Base-by-base conservation (phyloP, 2,797 vertebrate species). In the Salmo trutta region DNA sequence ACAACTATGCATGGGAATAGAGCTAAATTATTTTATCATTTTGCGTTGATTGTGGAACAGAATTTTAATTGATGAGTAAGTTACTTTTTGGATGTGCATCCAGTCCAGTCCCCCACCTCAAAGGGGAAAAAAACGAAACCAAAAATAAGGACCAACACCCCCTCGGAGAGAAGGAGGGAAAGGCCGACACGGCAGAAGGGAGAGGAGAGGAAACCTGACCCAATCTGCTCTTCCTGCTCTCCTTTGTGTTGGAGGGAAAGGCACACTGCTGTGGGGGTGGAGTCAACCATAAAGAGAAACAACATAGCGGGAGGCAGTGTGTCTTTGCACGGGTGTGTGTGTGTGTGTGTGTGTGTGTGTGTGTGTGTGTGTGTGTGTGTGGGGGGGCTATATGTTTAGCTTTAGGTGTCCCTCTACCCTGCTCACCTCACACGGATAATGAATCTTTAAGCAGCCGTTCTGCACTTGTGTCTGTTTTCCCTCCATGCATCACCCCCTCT, bases 381-480 rank as follows among this genome's bases (percentile, higher is more conserved):
- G n/a, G n/a, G n/a, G n/a, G 33, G 36, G 36, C 72, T 77, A 79
- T 77, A 76, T 68, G 76, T 76, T 36, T 64, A 53, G 51, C 27
- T n/a, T 8, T 51, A 16, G 27, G 36, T 24, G 51, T 70, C 64
- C 75, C 56, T 62, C 56, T 66, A 24, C 53, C 85, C 74, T 74
- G 67, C 68, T 74, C 67, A 74, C 77, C 78, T 83, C 67, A 51
- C 77, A 74, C 79, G 56, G 71, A 79, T 71, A 75, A 89, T 91
- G 91, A 86, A 91, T 90, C 79, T 81, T 75, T 5, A 77, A 88
- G 82, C 5, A 33, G 70, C 76, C 80, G 77, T 36, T 84, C 84
- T 88, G 81, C 87, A 84, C 82, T 81, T 51, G 84, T 75, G 80
- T 79, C 82, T 80, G 84, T 89, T 89, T 85, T 83, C 80, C 83